Percentiles rank a stretch among this genome's conserved stretches.
These are phyloP conservation scores for Podarcis muralis DNA, from an alignment of 2,113 vertebrate genomes.

Conservation along the genomic window DNA sequence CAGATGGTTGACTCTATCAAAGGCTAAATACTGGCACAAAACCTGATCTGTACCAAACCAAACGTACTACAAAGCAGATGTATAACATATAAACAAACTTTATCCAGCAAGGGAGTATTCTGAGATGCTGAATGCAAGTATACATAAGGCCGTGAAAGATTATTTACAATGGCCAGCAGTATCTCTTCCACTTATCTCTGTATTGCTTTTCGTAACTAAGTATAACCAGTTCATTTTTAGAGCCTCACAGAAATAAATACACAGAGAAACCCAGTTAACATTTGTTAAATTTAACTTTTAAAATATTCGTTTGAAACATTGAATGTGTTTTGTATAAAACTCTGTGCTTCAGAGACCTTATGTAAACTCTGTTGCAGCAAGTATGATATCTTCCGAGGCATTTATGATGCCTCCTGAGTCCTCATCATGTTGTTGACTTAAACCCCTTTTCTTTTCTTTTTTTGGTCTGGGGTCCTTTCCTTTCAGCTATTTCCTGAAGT, in stretches of 20 bases:
- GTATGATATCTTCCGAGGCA: constrained; percentile 3
- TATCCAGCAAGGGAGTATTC: neutral
- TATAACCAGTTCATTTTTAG: neutral
- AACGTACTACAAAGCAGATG: neutral
- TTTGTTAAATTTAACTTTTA: constrained; percentile 10
- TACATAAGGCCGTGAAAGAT: neutral
- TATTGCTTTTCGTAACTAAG: neutral
- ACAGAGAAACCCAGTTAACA: neutral
- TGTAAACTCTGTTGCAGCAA: constrained; percentile 4
- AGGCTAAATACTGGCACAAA: too few species aligned
- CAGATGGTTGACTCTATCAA: too few species aligned
- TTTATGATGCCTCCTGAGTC: constrained; percentile 40
- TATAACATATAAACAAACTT: neutral
- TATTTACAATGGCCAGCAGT: neutral
- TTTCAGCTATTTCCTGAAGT: constrained; percentile 43
- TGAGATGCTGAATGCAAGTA: neutral
- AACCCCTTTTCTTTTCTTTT: constrained; percentile 23
- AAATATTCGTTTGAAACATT: constrained; percentile 2
- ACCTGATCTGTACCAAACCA: neutral
- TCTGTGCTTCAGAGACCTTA: constrained; percentile 30
- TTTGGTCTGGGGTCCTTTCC: constrained; percentile 40
- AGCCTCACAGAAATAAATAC: constrained; percentile 6
- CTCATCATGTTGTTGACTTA: constrained; percentile 51
- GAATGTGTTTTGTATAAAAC: constrained; percentile 3
- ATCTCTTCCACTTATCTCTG: fast-evolving